Evolutionary conservation across 2,888 invertebrate genomes (phyloP), one percentile per base, ranked within the genome.

Genomic region (Aleiodes alternator): DNA sequence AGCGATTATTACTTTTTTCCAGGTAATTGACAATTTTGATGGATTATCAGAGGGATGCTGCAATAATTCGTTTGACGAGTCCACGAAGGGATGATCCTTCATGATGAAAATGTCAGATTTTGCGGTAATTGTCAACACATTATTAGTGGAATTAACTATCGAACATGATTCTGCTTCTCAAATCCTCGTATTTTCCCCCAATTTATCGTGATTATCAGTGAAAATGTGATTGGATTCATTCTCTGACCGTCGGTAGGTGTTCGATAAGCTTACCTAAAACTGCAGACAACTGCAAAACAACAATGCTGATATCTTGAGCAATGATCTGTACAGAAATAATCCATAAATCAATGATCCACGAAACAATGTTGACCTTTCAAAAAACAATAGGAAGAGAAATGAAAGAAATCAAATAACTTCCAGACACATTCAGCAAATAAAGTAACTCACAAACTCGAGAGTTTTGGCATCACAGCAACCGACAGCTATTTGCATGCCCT

Each of bases 401-500:
- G 14, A 14, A 64, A 64, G 48, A 64, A 23, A 8, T 11, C n/a
- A 64, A 64, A 64, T 38, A 61, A 48, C 34, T 23, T 14, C 16
- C 64, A 64, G 43, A 64, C 64, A 38, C 14, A 61, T 31, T 43
- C 38, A 43, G 16, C 64, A 23, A 64, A 48, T 43, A 64, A 64
- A 64, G 43, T 64, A 29, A 16, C 11, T 9, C 43, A 1, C 14
- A 48, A 64, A 64, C 43, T 64, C 64, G 5, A 16, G 64, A 64
- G 64, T 64, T 64, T 64, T 64, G 64, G 43, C 64, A 64, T 43
- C 43, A 64, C n/a, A 61, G 48, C 64, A 43, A 64, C 43, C 64
- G 29, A 43, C 61, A 43, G 43, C 43, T 64, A 64, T 64, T 64
- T 64, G 64, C 64, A 64, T 64, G 64, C 64, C 48, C 64, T 64